Evolutionary conservation across 2,797 vertebrate genomes (phyloP).

Genomic region (Rhinichthys osculus): DNA sequence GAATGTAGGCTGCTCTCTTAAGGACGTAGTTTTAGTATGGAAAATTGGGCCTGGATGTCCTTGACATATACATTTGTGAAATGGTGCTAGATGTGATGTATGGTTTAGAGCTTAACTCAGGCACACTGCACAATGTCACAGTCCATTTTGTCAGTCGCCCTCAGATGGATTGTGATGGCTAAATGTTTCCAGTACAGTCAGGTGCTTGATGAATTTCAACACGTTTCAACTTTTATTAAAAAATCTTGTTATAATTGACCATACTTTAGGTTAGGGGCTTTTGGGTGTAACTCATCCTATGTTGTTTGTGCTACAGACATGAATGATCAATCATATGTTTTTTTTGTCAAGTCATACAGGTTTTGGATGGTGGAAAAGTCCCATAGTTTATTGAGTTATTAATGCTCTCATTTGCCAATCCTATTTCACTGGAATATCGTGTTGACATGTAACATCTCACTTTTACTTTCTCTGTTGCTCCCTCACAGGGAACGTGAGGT

Average conservation of each 20-base stretch:
- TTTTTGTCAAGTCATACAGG: neutral
- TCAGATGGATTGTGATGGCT: neutral
- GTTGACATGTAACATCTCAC: neutral
- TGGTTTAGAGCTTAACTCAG: neutral
- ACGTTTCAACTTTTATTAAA: neutral
- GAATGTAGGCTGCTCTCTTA: neutral
- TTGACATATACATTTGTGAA: constrained; percentile 15
- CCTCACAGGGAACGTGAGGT: constrained; percentile 81
- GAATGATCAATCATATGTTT: neutral
- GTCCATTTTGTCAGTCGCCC: neutral
- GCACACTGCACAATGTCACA: constrained; percentile 10
- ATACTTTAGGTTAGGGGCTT: neutral
- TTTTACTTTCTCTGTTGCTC: constrained; percentile 5
- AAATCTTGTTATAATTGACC: neutral
- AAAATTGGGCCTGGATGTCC: constrained; percentile 6
- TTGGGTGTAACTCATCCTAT: neutral
- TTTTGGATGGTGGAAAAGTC: neutral
- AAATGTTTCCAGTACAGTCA: constrained; percentile 7
- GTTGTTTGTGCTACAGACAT: neutral
- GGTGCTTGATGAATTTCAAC: neutral
- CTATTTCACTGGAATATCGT: neutral
- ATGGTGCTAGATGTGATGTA: constrained; percentile 21
- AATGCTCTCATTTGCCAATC: neutral
- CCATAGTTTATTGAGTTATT: neutral
- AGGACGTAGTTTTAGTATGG: neutral